Evolutionary conservation across 2,797 vertebrate genomes (phyloP), one percentile per base, ranked within the genome.

Genomic region (Etheostoma perlongum): DNA sequence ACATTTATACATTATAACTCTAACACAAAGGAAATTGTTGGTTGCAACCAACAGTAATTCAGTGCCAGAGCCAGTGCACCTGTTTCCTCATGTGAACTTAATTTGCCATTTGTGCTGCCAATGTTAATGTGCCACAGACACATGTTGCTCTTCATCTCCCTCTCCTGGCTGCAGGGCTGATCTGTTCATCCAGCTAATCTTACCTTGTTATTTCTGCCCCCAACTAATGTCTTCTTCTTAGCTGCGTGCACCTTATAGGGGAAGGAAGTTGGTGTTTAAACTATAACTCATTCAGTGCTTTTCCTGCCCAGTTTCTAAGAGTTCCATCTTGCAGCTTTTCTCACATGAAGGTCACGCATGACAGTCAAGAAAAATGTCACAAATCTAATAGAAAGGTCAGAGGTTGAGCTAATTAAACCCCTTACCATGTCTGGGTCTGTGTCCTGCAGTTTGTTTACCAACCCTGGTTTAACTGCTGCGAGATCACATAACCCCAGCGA

Each of bases 361-460:
- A 67, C 14, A 23, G 54, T 60, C 19, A 67, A 48, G 76, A 59
- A 71, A 40, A 46, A 68, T 55, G 62, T 84, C 25, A n/a, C 46
- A 70, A 76, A 46, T 72, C 64, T 48, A 2, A 36, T n/a, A 40
- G 14, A 86, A 87, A 87, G 83, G 88, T 89, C 84, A 85, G 68
- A 81, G 72, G 84, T 82, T 6, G 66, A 79, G 71, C 75, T 75
- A 25, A 68, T 89, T 86, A 81, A 86, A 85, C 61, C 51, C 27
- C n/a, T 55, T 47, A 49, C 66, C 71, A 48, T 78, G 62, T 72
- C 57, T 67, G 40, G 33, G 69, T 67, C 85, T 73, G 70, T 85
- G 82, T 74, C 77, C 47, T 36, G 60, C 64, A 40, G 49, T 87
- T 80, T 90, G 89, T 89, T 90, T 88, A 83, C 67, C 44, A 21